Evolutionary conservation across 1,140 invertebrate genomes (phyloP).

Genomic region (Cotesia typhae): DNA sequence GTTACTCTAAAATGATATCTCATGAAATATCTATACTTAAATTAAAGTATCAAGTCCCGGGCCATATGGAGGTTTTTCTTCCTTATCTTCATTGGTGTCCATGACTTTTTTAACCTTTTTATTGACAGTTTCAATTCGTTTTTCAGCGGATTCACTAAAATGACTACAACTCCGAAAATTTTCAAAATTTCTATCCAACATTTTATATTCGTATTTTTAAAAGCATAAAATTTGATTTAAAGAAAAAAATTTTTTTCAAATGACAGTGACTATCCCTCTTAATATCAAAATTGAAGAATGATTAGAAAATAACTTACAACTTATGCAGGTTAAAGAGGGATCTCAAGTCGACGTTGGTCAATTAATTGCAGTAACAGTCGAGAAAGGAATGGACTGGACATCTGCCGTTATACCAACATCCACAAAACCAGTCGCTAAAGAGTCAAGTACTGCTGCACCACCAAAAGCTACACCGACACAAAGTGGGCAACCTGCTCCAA

Average conservation of each 20-base stretch:
- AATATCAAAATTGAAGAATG: neutral
- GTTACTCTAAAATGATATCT: no score
- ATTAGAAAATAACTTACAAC: slow-evolving; percentile 20
- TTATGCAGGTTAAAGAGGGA: slow-evolving; percentile 74
- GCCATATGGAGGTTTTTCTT: no score
- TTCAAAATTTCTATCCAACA: no score
- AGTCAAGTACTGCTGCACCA: slow-evolving; percentile 45
- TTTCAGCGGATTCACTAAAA: no score
- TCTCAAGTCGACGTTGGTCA: slow-evolving; percentile 84
- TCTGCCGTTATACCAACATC: slow-evolving; percentile 56
- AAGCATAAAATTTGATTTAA: neutral
- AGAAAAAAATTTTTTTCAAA: neutral
- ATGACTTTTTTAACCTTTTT: no score
- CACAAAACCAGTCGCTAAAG: slow-evolving; percentile 56
- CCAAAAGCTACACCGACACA: slow-evolving; percentile 39
- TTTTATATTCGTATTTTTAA: no score
- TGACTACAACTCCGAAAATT: no score
- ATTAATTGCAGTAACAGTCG: slow-evolving; percentile 87
- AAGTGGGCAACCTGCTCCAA: slow-evolving; percentile 48
- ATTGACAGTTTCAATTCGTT: no score
- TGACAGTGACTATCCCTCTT: neutral
- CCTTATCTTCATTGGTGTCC: no score
- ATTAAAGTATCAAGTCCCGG: no score
- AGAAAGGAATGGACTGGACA: slow-evolving; percentile 69
- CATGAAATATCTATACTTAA: no score